Percentiles rank a stretch among this genome's conserved stretches.
phyloP scores from a whole-genome alignment of 2,797 vertebrate genomes.

The Chlorospingus flavigularis region DNA sequence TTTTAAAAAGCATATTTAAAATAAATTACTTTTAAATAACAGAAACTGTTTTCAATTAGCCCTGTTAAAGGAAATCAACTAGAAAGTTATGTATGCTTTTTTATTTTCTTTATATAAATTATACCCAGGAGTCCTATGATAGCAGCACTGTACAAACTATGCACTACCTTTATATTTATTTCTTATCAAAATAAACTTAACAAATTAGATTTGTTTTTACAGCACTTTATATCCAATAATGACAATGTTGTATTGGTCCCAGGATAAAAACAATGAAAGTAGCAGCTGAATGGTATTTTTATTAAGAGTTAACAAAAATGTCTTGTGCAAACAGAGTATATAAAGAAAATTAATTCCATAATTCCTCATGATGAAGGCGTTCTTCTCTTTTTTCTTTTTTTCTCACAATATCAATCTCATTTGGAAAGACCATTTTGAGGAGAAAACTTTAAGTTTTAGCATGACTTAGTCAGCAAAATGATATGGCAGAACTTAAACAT shows the following conservation, averaged over 20 bases:
- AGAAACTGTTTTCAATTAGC: constrained; percentile 77
- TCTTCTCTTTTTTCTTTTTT: constrained; percentile 39
- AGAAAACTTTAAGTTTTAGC: constrained; percentile 46
- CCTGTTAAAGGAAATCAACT: constrained; percentile 65
- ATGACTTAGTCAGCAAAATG: constrained; percentile 44
- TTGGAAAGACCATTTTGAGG: constrained; percentile 49
- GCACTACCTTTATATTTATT: constrained; percentile 72
- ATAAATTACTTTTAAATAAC: constrained; percentile 76
- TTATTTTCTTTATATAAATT: constrained; percentile 74
- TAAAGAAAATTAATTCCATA: constrained; percentile 69
- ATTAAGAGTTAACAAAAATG: constrained; percentile 70
- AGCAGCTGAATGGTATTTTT: constrained; percentile 65
- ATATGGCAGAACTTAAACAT: constrained; percentile 24
- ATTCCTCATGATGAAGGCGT: constrained; percentile 53
- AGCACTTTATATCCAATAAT: constrained; percentile 70
- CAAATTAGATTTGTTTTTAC: constrained; percentile 72
- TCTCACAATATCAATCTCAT: constrained; percentile 57
- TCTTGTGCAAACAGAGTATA: constrained; percentile 48
- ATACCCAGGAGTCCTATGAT: constrained; percentile 69
- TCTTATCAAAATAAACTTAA: constrained; percentile 74
- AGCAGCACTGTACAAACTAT: constrained; percentile 63
- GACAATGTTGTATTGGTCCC: constrained; percentile 66
- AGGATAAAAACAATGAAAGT: constrained; percentile 68
- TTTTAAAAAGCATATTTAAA: constrained; percentile 74
- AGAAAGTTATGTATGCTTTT: constrained; percentile 69